Evolutionary conservation across 2,888 invertebrate genomes (phyloP).

Genomic region (Spisula subtruncata): DNA sequence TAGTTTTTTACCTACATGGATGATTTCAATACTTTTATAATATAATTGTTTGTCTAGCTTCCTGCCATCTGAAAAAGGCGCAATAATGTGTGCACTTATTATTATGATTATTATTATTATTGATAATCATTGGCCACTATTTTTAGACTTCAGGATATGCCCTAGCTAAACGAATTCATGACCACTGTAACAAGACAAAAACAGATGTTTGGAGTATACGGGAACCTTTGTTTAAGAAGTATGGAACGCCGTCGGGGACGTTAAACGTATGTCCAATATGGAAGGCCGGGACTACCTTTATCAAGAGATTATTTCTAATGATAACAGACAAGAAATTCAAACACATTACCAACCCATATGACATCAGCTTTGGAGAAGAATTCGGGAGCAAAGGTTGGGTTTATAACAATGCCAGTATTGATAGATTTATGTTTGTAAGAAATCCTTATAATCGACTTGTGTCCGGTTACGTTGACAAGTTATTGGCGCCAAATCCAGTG

Average conservation of each 20-base stretch:
- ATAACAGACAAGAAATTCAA: neutral
- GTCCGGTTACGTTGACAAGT: slow-evolving; percentile 73
- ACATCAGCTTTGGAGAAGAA: neutral
- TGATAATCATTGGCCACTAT: too few species aligned
- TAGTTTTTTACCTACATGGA: too few species aligned
- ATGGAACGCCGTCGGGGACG: neutral
- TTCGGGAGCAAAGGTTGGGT: slow-evolving; percentile 18
- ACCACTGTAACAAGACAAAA: neutral
- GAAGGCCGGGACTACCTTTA: neutral
- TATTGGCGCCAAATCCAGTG: slow-evolving; percentile 71
- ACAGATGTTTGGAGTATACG: neutral
- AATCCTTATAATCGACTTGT: slow-evolving; percentile 57
- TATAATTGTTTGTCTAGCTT: too few species aligned
- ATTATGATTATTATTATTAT: too few species aligned
- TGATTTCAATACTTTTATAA: too few species aligned
- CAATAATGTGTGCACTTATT: too few species aligned
- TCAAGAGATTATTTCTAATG: neutral
- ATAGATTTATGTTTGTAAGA: slow-evolving; percentile 37
- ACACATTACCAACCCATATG: neutral
- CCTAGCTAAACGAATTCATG: neutral
- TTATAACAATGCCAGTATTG: too few species aligned
- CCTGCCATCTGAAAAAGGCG: too few species aligned
- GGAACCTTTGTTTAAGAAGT: neutral
- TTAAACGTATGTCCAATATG: neutral
- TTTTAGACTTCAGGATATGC: neutral